phyloP scores from a whole-genome alignment of 2,888 invertebrate genomes.

The Trachelus troglodyta region DNA sequence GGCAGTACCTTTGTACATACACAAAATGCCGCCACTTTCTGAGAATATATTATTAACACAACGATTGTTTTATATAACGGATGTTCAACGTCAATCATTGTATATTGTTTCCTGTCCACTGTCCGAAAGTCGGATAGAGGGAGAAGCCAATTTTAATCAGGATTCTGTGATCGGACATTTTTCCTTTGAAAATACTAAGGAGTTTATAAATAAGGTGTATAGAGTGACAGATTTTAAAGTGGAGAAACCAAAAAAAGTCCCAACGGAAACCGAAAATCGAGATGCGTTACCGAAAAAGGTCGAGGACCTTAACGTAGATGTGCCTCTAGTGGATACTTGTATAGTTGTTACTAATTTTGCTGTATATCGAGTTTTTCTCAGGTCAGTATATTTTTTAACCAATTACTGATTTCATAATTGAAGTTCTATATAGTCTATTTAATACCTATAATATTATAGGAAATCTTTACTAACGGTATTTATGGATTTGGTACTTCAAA shows the following conservation, averaged over 20 bases:
- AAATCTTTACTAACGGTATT: conserved; percentile 69
- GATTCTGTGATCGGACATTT: conserved; percentile 72
- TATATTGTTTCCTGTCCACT: conserved; percentile 71
- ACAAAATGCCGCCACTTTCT: conserved; percentile 75
- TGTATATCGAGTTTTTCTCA: conserved; percentile 72
- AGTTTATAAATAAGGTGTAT: conserved; percentile 68
- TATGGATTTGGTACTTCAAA: conserved; percentile 70
- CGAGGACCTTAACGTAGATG: conserved; percentile 66
- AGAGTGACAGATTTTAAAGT: conserved; percentile 66
- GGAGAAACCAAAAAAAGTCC: conserved; percentile 30
- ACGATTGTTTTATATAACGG: conserved; percentile 74
- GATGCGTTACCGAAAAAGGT: conserved; percentile 66
- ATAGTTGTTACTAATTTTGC: conserved; percentile 72
- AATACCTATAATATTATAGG: conserved; percentile 36
- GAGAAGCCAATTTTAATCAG: conserved; percentile 70
- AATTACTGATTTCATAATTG: conserved; percentile 10
- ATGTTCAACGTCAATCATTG: conserved; percentile 66
- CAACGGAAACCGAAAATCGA: conserved; percentile 52
- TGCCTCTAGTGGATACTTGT: conserved; percentile 70
- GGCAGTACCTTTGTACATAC: conserved; percentile 75
- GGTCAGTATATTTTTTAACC: conserved; percentile 60
- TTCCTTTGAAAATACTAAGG: conserved; percentile 67
- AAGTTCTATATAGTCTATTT: not conserved
- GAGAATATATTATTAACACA: conserved; percentile 75
- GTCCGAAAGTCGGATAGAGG: conserved; percentile 70